phyloP scores from a whole-genome alignment of 1,140 invertebrate species.

The Carcinoscorpius rotundicauda region DNA sequence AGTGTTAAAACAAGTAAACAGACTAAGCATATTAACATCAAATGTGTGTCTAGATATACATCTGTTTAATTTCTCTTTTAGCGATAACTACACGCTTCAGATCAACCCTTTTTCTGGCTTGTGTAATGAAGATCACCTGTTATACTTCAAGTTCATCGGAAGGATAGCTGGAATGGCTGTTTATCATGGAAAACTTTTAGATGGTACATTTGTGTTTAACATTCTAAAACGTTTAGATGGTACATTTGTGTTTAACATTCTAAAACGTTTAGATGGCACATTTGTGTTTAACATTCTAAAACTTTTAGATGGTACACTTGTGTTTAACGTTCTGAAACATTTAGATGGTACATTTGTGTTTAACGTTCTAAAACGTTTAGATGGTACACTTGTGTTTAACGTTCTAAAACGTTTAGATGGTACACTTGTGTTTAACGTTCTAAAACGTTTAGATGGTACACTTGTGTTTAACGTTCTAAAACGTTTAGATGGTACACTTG shows the following conservation, averaged over 20 bases:
- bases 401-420: conserved; percentile 89
- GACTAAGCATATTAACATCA: no score
- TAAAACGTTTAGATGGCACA: conserved; percentile 78
- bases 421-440: conserved; percentile 27
- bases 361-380: no score
- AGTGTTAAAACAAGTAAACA: no score
- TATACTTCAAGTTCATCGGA: conserved; percentile 98
- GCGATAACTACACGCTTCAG: conserved; percentile 97
- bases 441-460: no score
- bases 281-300: no score
- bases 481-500: conserved; percentile 65
- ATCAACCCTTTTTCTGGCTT: conserved; percentile 95
- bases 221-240: no score
- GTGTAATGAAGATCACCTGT: conserved; percentile 93
- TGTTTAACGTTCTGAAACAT: no score
- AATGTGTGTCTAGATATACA: no score
- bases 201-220: conserved; percentile 45
- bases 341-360: conserved; percentile 56
- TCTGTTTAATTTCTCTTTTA: conserved; percentile 32
- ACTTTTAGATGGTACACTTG: no score
- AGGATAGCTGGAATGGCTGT: conserved; percentile 96
- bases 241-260: no score
- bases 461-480: no score
- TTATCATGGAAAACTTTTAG: conserved; percentile 93
- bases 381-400: no score